Conservation (phyloP, 1,140 invertebrate species). For the Galleria mellonella region DNA sequence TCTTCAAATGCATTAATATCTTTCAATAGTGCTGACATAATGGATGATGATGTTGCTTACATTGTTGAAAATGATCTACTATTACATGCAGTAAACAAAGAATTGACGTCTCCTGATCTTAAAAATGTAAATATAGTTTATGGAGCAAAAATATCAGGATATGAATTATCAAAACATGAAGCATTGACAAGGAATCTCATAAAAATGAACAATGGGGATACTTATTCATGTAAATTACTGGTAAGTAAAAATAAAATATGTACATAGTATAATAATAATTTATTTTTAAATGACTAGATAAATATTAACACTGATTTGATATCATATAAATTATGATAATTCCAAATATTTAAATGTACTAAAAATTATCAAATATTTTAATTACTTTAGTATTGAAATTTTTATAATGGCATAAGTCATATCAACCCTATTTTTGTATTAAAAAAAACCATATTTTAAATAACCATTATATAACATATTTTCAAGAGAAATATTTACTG, state of each 20-base stretch:
- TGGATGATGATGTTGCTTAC: conserved; percentile 86
- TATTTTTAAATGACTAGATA: neutral
- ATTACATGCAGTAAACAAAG: conserved; percentile 80
- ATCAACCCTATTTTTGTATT: no score
- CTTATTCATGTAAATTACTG: conserved; percentile 76
- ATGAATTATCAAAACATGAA: conserved; percentile 28
- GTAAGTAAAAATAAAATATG: conserved; percentile 58
- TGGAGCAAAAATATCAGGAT: conserved; percentile 48
- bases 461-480: no score
- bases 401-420: no score
- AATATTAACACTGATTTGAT: no score
- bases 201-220: conserved; percentile 74
- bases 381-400: no score
- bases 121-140: conserved; percentile 55
- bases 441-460: no score
- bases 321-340: no score
- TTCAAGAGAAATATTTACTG: no score
- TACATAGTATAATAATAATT: neutral
- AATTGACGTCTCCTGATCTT: conserved; percentile 33
- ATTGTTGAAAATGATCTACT: conserved; percentile 97
- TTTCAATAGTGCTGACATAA: conserved; percentile 85
- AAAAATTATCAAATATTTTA: no score
- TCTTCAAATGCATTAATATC: conserved; percentile 90
- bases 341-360: no score
- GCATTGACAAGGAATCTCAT: conserved; percentile 39